These are phyloP conservation scores for Picus viridis DNA, from an alignment of 2,797 vertebrate genomes.

Conservation along the genomic window DNA sequence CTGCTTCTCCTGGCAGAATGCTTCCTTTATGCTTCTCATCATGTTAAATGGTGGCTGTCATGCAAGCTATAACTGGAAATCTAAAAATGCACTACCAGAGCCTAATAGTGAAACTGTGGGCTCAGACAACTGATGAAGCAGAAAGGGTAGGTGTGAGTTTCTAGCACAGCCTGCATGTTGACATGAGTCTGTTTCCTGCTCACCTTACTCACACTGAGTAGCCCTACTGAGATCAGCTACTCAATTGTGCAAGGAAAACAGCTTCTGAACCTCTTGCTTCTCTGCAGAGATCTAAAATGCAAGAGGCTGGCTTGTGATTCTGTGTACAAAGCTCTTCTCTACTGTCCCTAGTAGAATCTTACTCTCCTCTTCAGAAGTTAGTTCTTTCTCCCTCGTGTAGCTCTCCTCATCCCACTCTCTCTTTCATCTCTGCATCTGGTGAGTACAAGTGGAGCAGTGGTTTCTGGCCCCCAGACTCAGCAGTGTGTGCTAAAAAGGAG, in stretches of 20 bases:
- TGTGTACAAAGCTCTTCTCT: not conserved
- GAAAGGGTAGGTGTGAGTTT: slow-evolving; percentile 71
- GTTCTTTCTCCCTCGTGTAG: not conserved
- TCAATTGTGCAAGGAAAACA: not conserved
- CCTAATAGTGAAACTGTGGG: slow-evolving; percentile 76
- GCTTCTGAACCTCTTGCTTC: not conserved
- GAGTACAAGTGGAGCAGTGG: not conserved
- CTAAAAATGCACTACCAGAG: slow-evolving; percentile 66
- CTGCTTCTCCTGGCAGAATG: not conserved
- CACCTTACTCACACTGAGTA: slow-evolving; percentile 41
- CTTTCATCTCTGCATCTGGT: not conserved
- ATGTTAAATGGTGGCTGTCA: slow-evolving; percentile 42
- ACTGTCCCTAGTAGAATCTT: not conserved
- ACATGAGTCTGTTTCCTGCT: slow-evolving; percentile 44
- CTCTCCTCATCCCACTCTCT: not conserved
- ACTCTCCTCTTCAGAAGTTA: not conserved
- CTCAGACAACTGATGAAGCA: slow-evolving; percentile 72
- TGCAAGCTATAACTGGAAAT: slow-evolving; percentile 80
- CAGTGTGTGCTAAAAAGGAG: not conserved
- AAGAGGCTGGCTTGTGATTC: not conserved
- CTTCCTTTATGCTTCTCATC: slow-evolving; percentile 25
- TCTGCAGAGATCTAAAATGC: slow-evolving; percentile 23
- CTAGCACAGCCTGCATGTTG: slow-evolving; percentile 8
- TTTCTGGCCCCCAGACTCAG: slow-evolving; percentile 20
- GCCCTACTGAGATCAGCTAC: slow-evolving; percentile 13